These are phyloP conservation scores for Ophion costatus DNA, from an alignment of 2,888 invertebrate genomes.

Conservation along the genomic window DNA sequence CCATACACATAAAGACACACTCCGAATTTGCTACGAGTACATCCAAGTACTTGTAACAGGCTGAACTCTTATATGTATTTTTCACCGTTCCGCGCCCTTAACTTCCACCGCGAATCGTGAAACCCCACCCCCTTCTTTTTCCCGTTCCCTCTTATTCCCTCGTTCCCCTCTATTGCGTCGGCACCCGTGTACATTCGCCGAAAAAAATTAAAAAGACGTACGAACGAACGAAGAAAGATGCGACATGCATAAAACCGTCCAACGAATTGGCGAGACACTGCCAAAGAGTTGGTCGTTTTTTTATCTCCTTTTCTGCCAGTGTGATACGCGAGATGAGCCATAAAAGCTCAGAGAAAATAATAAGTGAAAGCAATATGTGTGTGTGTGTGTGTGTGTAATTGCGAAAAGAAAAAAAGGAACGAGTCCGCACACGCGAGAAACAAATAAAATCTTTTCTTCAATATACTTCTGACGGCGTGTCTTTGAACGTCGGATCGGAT, in stretches of 20 bases:
- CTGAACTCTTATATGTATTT: constrained; percentile 47
- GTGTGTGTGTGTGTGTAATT: too few species aligned
- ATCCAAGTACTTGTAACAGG: constrained; percentile 48
- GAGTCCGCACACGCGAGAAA: neutral
- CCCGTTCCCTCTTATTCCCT: neutral
- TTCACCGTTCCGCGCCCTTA: constrained; percentile 60
- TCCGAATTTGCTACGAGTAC: constrained; percentile 11
- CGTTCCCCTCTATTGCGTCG: constrained; percentile 32
- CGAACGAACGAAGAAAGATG: constrained; percentile 42
- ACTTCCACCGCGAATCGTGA: constrained; percentile 38
- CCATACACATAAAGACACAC: constrained; percentile 22
- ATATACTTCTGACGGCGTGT: too few species aligned
- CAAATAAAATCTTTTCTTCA: neutral
- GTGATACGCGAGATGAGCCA: constrained; percentile 3
- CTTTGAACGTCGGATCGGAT: too few species aligned
- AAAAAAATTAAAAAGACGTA: constrained; percentile 30
- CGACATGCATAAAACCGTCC: constrained; percentile 45
- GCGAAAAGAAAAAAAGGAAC: neutral
- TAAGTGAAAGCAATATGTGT: too few species aligned
- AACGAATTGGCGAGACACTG: constrained; percentile 43
- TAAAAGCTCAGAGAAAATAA: neutral
- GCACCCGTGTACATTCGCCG: constrained; percentile 41
- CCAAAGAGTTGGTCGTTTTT: constrained; percentile 11
- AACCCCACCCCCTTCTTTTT: neutral
- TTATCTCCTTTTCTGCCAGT: neutral